Percentiles rank a stretch among this genome's conserved stretches.
These are phyloP conservation scores for Harpegnathos saltator DNA, from an alignment of 1,140 invertebrate genomes.

Conservation along the genomic window DNA sequence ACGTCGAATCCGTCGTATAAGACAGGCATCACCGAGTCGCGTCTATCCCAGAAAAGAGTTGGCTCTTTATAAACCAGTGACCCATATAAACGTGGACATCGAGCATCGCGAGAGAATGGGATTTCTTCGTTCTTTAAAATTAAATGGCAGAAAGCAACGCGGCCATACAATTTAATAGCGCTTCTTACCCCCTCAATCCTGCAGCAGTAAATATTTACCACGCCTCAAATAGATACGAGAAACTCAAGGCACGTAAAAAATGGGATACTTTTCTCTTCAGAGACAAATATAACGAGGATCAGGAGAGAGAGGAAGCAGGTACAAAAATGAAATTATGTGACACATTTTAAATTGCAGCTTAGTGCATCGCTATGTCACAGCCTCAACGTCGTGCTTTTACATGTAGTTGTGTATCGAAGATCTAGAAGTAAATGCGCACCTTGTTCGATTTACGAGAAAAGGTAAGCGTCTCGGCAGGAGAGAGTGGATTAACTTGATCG, in stretches of 20 bases:
- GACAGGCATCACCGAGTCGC: slow-evolving; percentile 61
- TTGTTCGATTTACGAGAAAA: slow-evolving; percentile 11
- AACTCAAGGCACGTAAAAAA: slow-evolving; percentile 12
- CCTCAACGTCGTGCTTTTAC: too few species aligned
- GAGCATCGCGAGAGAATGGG: slow-evolving; percentile 4
- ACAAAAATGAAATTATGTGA: too few species aligned
- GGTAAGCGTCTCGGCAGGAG: background rate
- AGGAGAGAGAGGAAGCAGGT: too few species aligned
- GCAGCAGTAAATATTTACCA: slow-evolving; percentile 2
- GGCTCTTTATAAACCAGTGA: slow-evolving; percentile 20
- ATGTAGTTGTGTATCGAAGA: too few species aligned
- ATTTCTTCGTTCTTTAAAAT: slow-evolving; percentile 59
- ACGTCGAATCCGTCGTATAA: slow-evolving; percentile 68
- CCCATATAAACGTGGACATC: slow-evolving; percentile 4
- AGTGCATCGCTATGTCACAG: too few species aligned
- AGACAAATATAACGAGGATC: background rate
- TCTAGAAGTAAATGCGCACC: too few species aligned
- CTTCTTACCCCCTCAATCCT: background rate
- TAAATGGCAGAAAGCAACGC: slow-evolving; percentile 50
- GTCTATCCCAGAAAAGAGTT: slow-evolving; percentile 33
- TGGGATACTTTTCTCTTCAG: background rate
- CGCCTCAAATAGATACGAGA: background rate
- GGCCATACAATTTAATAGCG: slow-evolving; percentile 38
- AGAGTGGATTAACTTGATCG: slow-evolving; percentile 45
- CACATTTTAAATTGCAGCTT: too few species aligned